Percentiles rank a stretch among this genome's conserved stretches.
phyloP scores from a whole-genome alignment of 2,888 invertebrate genomes.

The Kuschelorhynchus macadamiae region DNA sequence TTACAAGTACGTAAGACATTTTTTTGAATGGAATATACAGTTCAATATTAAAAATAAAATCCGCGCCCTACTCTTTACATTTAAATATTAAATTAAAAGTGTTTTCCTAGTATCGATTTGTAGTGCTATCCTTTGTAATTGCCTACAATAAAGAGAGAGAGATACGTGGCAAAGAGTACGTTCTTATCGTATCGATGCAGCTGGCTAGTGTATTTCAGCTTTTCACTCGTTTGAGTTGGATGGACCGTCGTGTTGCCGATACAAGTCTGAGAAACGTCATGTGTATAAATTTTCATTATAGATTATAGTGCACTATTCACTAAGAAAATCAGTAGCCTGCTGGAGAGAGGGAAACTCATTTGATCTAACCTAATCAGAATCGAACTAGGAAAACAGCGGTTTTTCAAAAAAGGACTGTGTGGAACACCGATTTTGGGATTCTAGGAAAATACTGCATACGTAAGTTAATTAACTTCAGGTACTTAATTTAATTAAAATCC shows the following conservation, averaged over 20 bases:
- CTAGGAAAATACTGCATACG: slow-evolving; percentile 56
- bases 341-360: slow-evolving; percentile 40
- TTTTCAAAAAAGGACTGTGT: slow-evolving; percentile 36
- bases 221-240: slow-evolving; percentile 39
- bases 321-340: slow-evolving; percentile 38
- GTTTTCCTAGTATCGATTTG: slow-evolving; percentile 9
- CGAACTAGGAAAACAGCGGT: slow-evolving; percentile 27
- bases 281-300: slow-evolving; percentile 41
- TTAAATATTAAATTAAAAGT: slow-evolving; percentile 11
- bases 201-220: slow-evolving; percentile 37
- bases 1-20: slow-evolving; percentile 18
- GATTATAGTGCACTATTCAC: slow-evolving; percentile 41
- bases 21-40: slow-evolving; percentile 1
- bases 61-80: slow-evolving; percentile 34
- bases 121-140: slow-evolving; percentile 6
- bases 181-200: slow-evolving; percentile 1
- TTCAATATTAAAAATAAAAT: slow-evolving; percentile 37
- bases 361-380: slow-evolving; percentile 38
- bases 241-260: slow-evolving; percentile 37
- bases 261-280: slow-evolving; percentile 33
- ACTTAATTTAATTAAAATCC: slow-evolving; percentile 18
- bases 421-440: slow-evolving; percentile 51
- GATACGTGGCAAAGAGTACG: background rate
- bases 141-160: slow-evolving; percentile 6
- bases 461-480: slow-evolving; percentile 46